A percentile compares a stretch with the other conserved stretches of the same genome.
These are phyloP conservation scores for Allobates femoralis DNA, from an alignment of 2,797 vertebrate genomes.

Conservation along the genomic window DNA sequence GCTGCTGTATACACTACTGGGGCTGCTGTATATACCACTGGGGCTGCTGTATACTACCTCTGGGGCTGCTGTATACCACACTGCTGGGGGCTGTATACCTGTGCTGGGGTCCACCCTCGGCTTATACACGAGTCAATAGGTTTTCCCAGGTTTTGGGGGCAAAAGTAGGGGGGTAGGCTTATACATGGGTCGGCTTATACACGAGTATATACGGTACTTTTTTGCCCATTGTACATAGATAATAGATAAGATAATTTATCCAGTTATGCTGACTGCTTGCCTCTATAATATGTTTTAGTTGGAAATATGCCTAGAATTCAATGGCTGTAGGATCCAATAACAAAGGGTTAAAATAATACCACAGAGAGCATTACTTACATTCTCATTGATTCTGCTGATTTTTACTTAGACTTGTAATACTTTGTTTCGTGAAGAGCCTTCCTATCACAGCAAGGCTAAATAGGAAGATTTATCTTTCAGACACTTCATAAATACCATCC, in stretches of 20 bases:
- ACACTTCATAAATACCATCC: conserved; percentile 58
- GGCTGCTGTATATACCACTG: too few relatives aligned
- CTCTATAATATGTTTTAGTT: neutral
- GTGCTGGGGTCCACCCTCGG: too few relatives aligned
- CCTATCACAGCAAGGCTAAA: conserved; percentile 49
- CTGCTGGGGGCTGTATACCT: too few relatives aligned
- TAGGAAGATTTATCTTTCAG: conserved; percentile 56
- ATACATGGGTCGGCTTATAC: too few relatives aligned
- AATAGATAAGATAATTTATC: neutral
- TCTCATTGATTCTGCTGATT: conserved; percentile 37
- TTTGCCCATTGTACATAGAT: too few relatives aligned
- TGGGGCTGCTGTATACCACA: too few relatives aligned
- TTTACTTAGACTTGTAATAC: conserved; percentile 25
- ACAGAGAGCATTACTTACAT: conserved; percentile 35
- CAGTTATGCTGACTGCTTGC: neutral
- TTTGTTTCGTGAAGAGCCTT: conserved; percentile 29
- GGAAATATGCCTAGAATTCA: neutral
- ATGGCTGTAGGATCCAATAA: neutral
- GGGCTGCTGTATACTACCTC: too few relatives aligned
- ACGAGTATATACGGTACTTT: too few relatives aligned
- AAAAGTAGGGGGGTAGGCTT: too few relatives aligned
- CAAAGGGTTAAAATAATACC: conserved; percentile 32
- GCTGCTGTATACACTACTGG: too few relatives aligned
- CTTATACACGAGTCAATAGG: too few relatives aligned
- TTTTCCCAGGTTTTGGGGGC: too few relatives aligned